A percentile compares a stretch with the other conserved stretches of the same genome.
These are phyloP conservation scores for Magallana ariakensis DNA, from an alignment of 1,140 invertebrate species.

Conservation along the genomic window DNA sequence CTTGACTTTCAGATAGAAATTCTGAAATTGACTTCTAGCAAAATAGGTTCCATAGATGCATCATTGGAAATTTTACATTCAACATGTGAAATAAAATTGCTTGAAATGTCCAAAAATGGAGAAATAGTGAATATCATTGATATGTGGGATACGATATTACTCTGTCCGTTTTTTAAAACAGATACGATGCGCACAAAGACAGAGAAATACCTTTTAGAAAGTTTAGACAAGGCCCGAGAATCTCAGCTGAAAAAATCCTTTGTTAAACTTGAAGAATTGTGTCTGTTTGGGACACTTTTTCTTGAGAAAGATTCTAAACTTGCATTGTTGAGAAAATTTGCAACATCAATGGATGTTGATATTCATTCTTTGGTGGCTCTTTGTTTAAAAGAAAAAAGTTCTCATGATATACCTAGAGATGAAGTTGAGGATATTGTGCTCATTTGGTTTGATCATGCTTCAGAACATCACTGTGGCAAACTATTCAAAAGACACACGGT, in stretches of 20 bases:
- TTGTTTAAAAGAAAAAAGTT: background rate
- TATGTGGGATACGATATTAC: background rate
- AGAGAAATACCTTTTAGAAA: background rate
- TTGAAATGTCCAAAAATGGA: background rate
- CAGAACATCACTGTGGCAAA: background rate
- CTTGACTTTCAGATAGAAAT: background rate
- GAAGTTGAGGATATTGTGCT: background rate
- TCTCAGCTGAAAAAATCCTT: too few species aligned
- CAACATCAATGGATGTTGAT: background rate
- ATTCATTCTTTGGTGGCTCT: background rate
- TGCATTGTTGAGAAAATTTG: background rate
- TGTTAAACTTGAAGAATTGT: background rate
- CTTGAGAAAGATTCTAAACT: background rate
- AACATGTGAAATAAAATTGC: background rate
- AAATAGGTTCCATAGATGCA: too few species aligned
- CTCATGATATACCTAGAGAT: background rate
- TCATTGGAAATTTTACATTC: background rate
- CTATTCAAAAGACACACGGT: background rate
- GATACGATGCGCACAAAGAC: background rate
- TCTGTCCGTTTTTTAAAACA: background rate
- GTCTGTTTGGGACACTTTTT: background rate
- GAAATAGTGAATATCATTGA: background rate
- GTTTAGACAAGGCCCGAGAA: background rate
- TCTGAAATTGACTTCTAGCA: background rate
- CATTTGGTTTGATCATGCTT: constrained; percentile 21